Evolutionary conservation across 2,888 invertebrate genomes (phyloP).

Genomic region (Oscheius sp.): DNA sequence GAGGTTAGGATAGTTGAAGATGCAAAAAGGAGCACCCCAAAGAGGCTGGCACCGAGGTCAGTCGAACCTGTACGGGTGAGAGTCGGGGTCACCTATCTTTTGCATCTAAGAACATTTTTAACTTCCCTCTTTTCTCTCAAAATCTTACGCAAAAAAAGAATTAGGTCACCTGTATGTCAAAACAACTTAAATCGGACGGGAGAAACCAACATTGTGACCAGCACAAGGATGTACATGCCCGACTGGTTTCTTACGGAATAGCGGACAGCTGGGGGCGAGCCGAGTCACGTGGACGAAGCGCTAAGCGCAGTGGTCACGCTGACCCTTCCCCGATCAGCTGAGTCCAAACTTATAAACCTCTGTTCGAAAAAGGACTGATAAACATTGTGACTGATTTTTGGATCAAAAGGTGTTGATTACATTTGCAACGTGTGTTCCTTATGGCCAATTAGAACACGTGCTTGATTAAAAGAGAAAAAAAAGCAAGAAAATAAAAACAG

Average conservation of each 20-base stretch:
- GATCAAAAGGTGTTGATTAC: background rate
- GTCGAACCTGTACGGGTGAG: slow-evolving; percentile 16
- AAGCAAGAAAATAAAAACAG: background rate
- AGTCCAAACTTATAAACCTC: background rate
- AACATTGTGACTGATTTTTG: slow-evolving; percentile 5
- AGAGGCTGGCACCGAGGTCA: slow-evolving; percentile 22
- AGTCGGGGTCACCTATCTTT: slow-evolving; percentile 23
- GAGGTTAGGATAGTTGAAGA: too few relatives aligned
- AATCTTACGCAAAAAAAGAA: background rate
- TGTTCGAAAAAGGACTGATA: background rate
- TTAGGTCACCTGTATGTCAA: slow-evolving; percentile 35
- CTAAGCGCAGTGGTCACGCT: slow-evolving; percentile 33
- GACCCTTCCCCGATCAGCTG: slow-evolving; percentile 33
- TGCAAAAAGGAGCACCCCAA: slow-evolving; percentile 14
- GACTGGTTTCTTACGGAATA: slow-evolving; percentile 32
- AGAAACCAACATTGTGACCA: slow-evolving; percentile 34
- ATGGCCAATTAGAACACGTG: too few relatives aligned
- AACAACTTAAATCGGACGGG: slow-evolving; percentile 29
- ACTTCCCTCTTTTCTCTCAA: background rate
- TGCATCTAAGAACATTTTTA: slow-evolving; percentile 14
- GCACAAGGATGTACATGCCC: slow-evolving; percentile 35
- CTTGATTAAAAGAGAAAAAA: slow-evolving; percentile 4
- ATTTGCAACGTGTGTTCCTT: background rate
- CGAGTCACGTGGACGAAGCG: slow-evolving; percentile 30
- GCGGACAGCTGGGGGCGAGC: slow-evolving; percentile 28